Percentiles rank a stretch among this genome's conserved stretches.
phyloP scores from a whole-genome alignment of 2,888 invertebrate genomes.

The Aporophyla lueneburgensis region DNA sequence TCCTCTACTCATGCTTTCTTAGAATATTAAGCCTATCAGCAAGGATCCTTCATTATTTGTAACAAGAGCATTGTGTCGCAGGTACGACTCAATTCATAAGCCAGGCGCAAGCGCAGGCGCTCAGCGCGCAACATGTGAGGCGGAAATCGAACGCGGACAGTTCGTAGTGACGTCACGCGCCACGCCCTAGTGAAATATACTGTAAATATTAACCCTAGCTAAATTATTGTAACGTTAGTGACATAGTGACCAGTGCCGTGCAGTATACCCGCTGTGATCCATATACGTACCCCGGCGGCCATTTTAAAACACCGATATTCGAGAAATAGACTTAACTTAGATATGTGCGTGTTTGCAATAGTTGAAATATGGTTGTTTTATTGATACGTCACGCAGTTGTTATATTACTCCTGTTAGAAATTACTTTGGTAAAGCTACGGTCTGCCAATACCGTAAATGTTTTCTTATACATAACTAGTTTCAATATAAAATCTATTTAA shows the following conservation, averaged over 20 bases:
- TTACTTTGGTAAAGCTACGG: constrained; percentile 51
- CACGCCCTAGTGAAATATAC: constrained; percentile 74
- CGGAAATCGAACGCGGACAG: constrained; percentile 90
- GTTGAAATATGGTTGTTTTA: constrained; percentile 62
- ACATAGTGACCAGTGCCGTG: constrained; percentile 71
- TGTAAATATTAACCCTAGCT: constrained; percentile 78
- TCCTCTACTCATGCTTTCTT: neutral
- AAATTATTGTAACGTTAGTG: constrained; percentile 74
- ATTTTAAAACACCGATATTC: constrained; percentile 66
- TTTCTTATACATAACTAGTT: constrained; percentile 61
- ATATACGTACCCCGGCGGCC: constrained; percentile 72
- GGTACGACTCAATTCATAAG: constrained; percentile 86
- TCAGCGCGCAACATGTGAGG: constrained; percentile 86
- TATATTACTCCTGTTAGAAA: constrained; percentile 47
- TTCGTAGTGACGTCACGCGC: constrained; percentile 80
- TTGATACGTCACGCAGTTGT: constrained; percentile 49
- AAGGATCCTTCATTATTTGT: neutral
- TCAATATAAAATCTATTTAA: constrained; percentile 56
- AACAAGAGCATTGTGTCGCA: constrained; percentile 67
- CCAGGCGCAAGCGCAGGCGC: constrained; percentile 84
- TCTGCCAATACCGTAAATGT: constrained; percentile 54
- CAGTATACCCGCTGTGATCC: constrained; percentile 74
- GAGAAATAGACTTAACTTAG: constrained; percentile 66
- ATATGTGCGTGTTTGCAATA: constrained; percentile 56
- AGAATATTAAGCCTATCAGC: neutral